Conservation (phyloP, 2,888 invertebrate genomes). For the Polylopha cassiicola region DNA sequence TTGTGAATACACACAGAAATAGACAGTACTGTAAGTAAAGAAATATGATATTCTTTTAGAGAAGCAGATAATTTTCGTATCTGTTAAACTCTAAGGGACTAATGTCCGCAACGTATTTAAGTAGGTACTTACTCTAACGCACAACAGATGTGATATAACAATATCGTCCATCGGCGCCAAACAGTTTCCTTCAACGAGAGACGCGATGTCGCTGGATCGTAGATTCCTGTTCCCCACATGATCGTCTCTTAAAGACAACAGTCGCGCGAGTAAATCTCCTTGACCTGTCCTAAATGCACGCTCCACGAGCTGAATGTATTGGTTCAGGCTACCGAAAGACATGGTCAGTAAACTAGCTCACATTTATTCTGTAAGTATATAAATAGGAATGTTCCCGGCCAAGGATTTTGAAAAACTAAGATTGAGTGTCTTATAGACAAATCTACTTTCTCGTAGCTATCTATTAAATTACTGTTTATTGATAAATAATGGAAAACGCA, state of each 20-base stretch:
- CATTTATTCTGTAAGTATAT: not conserved
- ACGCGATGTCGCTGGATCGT: slow-evolving; percentile 79
- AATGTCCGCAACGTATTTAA: slow-evolving; percentile 75
- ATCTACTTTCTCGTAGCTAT: too few species aligned
- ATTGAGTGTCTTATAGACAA: too few species aligned
- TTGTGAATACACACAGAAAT: too few species aligned
- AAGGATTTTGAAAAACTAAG: too few species aligned
- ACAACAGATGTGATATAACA: slow-evolving; percentile 81
- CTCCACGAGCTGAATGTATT: slow-evolving; percentile 62
- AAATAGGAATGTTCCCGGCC: too few species aligned
- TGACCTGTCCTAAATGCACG: slow-evolving; percentile 74
- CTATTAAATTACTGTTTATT: too few species aligned
- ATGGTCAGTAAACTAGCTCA: slow-evolving; percentile 25
- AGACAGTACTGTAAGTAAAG: too few species aligned
- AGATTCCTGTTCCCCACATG: slow-evolving; percentile 80
- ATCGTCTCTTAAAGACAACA: slow-evolving; percentile 78
- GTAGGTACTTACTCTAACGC: slow-evolving; percentile 68
- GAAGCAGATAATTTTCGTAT: too few species aligned
- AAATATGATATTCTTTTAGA: too few species aligned
- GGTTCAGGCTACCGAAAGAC: slow-evolving; percentile 49
- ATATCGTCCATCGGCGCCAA: slow-evolving; percentile 83
- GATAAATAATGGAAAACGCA: too few species aligned
- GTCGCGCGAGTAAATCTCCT: slow-evolving; percentile 70
- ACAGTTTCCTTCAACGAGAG: slow-evolving; percentile 78
- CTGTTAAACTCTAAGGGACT: slow-evolving; percentile 80